Evolutionary conservation across 2,888 invertebrate genomes (phyloP).

Genomic region (Heliconius aoede): DNA sequence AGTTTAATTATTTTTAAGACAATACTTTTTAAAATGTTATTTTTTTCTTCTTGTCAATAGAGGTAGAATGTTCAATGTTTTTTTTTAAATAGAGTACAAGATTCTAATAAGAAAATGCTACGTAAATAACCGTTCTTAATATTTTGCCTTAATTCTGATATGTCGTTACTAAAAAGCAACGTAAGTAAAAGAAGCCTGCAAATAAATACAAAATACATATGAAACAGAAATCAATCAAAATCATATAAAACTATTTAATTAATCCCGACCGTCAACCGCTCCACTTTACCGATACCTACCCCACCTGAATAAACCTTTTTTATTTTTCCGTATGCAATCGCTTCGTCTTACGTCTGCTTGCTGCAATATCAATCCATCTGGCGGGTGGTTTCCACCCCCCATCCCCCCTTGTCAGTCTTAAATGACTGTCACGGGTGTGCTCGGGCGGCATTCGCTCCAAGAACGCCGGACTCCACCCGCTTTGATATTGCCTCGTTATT

Average conservation of each 20-base stretch:
- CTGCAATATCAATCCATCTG: slow-evolving; percentile 84
- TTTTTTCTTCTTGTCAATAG: background rate
- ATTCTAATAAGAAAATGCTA: no score
- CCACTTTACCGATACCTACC: slow-evolving; percentile 40
- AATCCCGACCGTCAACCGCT: slow-evolving; percentile 12
- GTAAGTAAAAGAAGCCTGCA: no score
- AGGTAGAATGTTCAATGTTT: no score
- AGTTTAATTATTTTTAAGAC: no score
- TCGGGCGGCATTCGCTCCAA: slow-evolving; percentile 69
- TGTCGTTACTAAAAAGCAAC: no score
- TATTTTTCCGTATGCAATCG: slow-evolving; percentile 75
- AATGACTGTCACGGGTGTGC: slow-evolving; percentile 83
- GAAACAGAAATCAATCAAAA: background rate
- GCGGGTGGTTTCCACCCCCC: slow-evolving; percentile 57
- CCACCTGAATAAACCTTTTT: slow-evolving; percentile 56
- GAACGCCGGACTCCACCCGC: slow-evolving; percentile 69
- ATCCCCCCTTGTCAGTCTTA: slow-evolving; percentile 81
- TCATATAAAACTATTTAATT: background rate
- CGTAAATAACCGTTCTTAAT: no score
- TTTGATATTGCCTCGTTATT: slow-evolving; percentile 76
- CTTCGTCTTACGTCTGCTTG: slow-evolving; percentile 79
- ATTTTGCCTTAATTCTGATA: no score
- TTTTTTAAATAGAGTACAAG: no score
- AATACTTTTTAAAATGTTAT: background rate
- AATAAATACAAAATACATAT: background rate